Percentiles rank a stretch among this genome's conserved stretches.
These are phyloP conservation scores for Nyctibius bracteatus DNA, from an alignment of 2,113 vertebrate species.

Conservation along the genomic window DNA sequence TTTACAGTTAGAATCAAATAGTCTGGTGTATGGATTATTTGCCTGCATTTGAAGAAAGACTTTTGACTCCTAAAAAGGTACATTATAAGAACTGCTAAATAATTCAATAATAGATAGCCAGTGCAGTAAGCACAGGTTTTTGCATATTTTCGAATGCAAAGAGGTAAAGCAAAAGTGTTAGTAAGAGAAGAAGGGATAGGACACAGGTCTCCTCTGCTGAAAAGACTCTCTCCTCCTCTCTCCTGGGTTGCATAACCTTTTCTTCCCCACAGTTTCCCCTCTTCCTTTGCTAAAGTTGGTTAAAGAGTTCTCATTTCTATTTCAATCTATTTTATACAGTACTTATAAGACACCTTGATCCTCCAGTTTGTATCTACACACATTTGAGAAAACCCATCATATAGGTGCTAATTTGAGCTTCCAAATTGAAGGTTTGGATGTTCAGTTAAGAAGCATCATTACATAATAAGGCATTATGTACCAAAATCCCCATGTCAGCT, in stretches of 20 bases:
- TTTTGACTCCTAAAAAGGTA: neutral
- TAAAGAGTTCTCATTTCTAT: neutral
- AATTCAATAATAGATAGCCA: neutral
- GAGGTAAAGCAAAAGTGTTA: neutral
- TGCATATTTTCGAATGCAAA: neutral
- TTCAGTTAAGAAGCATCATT: neutral
- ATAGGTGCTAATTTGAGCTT: conserved; percentile 1
- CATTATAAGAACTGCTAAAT: neutral
- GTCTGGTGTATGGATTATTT: neutral
- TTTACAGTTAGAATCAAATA: neutral
- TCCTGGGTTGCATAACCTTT: neutral
- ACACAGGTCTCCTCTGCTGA: neutral
- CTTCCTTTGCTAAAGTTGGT: neutral
- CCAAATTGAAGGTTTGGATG: neutral
- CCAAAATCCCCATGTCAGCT: neutral
- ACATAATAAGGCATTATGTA: conserved; percentile 5
- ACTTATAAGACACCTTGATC: neutral
- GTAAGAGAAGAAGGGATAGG: neutral
- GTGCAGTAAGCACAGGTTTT: neutral
- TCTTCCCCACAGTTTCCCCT: neutral
- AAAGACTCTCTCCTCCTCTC: neutral
- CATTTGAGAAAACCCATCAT: neutral
- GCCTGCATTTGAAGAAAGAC: neutral
- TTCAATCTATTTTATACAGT: neutral
- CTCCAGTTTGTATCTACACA: neutral